Percentiles rank a stretch among this genome's conserved stretches.
phyloP scores from a whole-genome alignment of 2,113 vertebrate species.

The Tringa solitaria region DNA sequence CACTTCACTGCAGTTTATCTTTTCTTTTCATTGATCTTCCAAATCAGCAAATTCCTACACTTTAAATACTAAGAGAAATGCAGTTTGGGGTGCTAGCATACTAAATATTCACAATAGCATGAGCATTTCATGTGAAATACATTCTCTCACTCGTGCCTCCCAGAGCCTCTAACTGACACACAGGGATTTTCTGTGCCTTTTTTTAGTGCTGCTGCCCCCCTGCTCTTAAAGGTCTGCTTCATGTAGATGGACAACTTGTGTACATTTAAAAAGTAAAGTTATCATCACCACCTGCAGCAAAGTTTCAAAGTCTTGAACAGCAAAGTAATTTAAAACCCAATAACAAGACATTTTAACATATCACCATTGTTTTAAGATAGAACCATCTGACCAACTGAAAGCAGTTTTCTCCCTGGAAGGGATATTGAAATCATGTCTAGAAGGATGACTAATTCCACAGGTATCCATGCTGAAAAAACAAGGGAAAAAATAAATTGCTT shows the following conservation, averaged over 20 bases:
- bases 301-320: background rate
- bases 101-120: background rate
- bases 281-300: background rate
- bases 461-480: constrained; percentile 25
- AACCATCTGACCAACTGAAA: background rate
- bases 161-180: background rate
- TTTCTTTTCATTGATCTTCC: background rate
- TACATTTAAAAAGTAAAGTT: background rate
- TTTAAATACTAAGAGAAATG: background rate
- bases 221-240: background rate
- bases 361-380: background rate
- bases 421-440: constrained; percentile 6
- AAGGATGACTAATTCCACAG: constrained; percentile 35
- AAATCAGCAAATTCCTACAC: background rate
- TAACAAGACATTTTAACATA: background rate
- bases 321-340: background rate
- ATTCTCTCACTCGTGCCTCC: background rate
- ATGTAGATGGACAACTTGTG: background rate
- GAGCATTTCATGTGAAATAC: background rate
- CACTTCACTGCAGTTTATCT: background rate
- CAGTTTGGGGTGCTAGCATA: background rate
- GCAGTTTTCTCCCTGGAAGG: background rate
- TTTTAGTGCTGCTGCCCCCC: background rate
- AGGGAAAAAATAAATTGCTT: constrained; percentile 35
- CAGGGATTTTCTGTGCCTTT: background rate